Conservation (phyloP, 1,140 invertebrate genomes). For the Dysdera silvatica region DNA sequence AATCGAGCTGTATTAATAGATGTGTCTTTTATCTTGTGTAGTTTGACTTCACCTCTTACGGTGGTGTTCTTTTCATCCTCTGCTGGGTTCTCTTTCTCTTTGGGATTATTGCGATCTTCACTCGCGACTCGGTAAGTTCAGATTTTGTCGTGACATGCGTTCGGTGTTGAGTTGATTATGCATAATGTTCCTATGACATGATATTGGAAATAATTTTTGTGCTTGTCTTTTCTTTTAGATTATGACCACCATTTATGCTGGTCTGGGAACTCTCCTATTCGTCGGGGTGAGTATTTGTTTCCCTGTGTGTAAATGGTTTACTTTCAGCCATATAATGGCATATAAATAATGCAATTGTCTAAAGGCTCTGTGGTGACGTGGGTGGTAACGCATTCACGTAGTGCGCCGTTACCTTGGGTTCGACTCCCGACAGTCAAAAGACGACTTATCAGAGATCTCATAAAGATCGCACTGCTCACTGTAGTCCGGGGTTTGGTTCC, state of each 20-base stretch:
- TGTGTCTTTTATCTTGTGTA: constrained; percentile 44
- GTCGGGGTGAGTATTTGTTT: constrained; percentile 2
- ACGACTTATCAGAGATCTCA: too few relatives aligned
- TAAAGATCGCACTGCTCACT: too few relatives aligned
- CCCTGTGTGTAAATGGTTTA: neutral
- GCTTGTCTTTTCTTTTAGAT: neutral
- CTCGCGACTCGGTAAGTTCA: constrained; percentile 15
- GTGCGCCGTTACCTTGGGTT: too few relatives aligned
- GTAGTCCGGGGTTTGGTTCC: too few relatives aligned
- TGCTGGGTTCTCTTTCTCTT: constrained; percentile 49
- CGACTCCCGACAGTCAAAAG: too few relatives aligned
- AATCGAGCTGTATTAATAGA: too few relatives aligned
- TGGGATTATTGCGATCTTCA: constrained; percentile 43
- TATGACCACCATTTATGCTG: constrained; percentile 10
- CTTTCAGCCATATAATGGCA: too few relatives aligned
- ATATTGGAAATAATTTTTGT: neutral
- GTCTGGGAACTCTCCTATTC: constrained; percentile 7
- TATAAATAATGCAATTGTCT: too few relatives aligned
- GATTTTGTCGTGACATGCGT: neutral
- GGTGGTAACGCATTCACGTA: too few relatives aligned
- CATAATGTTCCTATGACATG: neutral
- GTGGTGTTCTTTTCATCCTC: constrained; percentile 49
- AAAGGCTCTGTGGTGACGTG: too few relatives aligned
- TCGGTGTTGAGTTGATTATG: neutral
- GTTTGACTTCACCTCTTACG: constrained; percentile 55